Evolutionary conservation across 2,113 vertebrate species (phyloP).

Genomic region (Catharus bicknelli): DNA sequence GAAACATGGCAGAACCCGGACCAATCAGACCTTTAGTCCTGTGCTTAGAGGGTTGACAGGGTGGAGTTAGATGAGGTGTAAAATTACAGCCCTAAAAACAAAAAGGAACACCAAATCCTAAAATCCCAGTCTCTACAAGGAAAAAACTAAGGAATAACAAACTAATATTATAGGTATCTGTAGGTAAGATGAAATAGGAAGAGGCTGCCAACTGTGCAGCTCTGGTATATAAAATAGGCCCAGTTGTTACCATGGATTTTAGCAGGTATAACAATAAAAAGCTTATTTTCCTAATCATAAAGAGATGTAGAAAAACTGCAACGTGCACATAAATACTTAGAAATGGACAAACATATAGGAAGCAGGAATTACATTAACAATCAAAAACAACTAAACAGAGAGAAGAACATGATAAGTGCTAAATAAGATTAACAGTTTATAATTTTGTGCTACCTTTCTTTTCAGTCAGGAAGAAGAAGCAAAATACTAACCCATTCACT

Average conservation of each 20-base stretch:
- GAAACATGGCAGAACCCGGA: not conserved
- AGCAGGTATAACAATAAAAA: not conserved
- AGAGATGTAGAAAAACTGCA: not conserved
- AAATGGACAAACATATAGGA: not conserved
- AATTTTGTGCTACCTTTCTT: not conserved
- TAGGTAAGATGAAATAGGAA: not conserved
- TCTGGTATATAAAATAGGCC: rapidly evolving
- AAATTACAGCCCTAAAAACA: not conserved
- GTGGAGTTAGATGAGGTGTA: not conserved
- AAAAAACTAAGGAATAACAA: not conserved
- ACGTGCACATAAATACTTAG: not conserved
- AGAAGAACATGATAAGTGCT: rapidly evolving
- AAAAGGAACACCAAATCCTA: not conserved
- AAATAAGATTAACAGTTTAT: not conserved
- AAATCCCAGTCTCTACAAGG: not conserved
- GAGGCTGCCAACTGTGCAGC: not conserved
- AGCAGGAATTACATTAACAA: not conserved
- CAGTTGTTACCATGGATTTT: not conserved
- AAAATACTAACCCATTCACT: not conserved
- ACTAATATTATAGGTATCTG: not conserved
- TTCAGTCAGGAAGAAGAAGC: not conserved
- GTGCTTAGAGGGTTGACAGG: not conserved
- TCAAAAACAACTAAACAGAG: not conserved
- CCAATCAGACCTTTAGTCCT: not conserved
- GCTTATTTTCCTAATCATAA: not conserved